Evolutionary conservation across 2,797 vertebrate genomes (phyloP).

Genomic region (Gobio occitaniae): DNA sequence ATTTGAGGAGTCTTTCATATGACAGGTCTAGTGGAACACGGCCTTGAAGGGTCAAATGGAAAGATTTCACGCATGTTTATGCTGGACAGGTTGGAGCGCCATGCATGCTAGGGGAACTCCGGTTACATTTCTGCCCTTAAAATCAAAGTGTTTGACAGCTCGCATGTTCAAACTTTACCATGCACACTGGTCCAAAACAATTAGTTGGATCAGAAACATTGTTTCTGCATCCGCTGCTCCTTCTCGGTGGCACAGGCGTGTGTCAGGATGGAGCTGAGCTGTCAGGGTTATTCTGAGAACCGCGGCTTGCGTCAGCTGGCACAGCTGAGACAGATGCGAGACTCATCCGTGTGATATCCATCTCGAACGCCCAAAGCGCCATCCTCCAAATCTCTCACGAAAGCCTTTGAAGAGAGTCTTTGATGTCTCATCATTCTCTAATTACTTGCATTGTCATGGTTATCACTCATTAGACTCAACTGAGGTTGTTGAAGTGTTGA

Average conservation of each 20-base stretch:
- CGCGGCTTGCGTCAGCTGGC: constrained; percentile 47
- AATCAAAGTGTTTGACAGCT: constrained; percentile 15
- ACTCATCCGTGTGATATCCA: constrained; percentile 47
- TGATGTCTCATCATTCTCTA: constrained; percentile 51
- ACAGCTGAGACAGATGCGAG: constrained; percentile 47
- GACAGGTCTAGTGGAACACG: constrained; percentile 32
- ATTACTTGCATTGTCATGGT: constrained; percentile 52
- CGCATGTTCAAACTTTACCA: background rate
- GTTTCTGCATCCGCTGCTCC: constrained; percentile 20
- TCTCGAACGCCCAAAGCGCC: constrained; percentile 51
- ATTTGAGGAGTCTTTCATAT: constrained; percentile 37
- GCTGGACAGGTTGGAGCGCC: constrained; percentile 4
- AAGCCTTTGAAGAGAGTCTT: constrained; percentile 53
- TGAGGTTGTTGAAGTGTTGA: constrained; percentile 10
- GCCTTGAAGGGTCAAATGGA: constrained; percentile 40
- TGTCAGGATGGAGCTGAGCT: constrained; percentile 48
- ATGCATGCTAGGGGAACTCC: constrained; percentile 23
- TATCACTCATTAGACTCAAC: constrained; percentile 46
- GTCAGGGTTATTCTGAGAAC: constrained; percentile 59
- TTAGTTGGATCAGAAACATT: constrained; percentile 20
- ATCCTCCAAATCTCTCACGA: constrained; percentile 49
- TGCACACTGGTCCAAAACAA: constrained; percentile 37
- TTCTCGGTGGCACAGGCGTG: constrained; percentile 46
- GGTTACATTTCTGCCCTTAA: background rate
- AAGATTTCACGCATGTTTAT: constrained; percentile 42